Base-by-base conservation (phyloP, 2,888 invertebrate species). In the Exocentrus adspersus region DNA sequence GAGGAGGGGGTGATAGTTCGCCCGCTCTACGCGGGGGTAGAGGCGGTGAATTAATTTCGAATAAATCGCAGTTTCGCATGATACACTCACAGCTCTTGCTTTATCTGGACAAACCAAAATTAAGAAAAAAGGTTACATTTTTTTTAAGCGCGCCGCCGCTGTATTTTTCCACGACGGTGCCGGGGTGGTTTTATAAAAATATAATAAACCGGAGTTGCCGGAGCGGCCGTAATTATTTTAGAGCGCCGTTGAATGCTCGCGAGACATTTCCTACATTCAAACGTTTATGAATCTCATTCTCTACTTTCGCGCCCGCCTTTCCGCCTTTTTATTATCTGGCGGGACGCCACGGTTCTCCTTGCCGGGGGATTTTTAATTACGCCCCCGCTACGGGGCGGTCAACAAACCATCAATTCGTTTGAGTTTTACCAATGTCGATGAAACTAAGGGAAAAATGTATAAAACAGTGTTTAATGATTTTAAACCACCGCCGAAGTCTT, bases 181-280 rank as follows among this genome's bases (percentile, higher is more conserved):
- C n/a, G n/a, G n/a, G n/a, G n/a, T n/a, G n/a, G n/a, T n/a, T n/a
- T n/a, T n/a, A 64, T 68, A 68, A 65, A 65, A 67, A 65, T 61
- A 65, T 67, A 71, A 71, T 71, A 71, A 72, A 74, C 67, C 65
- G 62, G 65, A 60, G 62, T 59, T 64, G 63, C 67, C 70, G 69
- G 63, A 63, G 67, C 72, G 74, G 68, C 69, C 74, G 73, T 77
- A 77, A 77, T 77, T 76, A 75, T 74, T 74, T 69, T 75, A 74
- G 72, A 72, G 72, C 65, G 70, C 62, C 59, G 58, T 64, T 72
- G 65, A 67, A 70, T 65, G 70, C 72, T 71, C 71, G 64, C 46
- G 71, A 69, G 72, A 73, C 72, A 67, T 65, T 63, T 5, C 4
- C 4, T 7, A 65, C 60, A 61, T 65, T 65, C 61, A 61, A 61